Evolutionary conservation across 2,113 vertebrate genomes (phyloP).

Genomic region (Cepphus grylle): DNA sequence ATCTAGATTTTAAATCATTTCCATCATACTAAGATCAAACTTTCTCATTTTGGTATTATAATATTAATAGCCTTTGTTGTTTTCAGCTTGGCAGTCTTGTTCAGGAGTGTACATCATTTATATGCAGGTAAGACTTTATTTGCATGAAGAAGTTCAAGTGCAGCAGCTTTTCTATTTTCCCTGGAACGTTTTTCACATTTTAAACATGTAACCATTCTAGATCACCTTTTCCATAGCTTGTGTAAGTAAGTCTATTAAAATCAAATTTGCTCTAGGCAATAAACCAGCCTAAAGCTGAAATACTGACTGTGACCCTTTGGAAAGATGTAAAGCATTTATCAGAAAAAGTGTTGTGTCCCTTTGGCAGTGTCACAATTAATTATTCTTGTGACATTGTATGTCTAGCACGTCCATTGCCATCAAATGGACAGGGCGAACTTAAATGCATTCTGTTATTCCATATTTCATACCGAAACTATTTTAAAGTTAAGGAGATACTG

Average conservation of each 20-base stretch:
- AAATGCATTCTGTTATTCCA: not conserved
- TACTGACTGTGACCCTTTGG: slow-evolving; percentile 1
- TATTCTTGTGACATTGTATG: not conserved
- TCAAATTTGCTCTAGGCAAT: slow-evolving; percentile 15
- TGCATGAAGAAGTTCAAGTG: slow-evolving; percentile 8
- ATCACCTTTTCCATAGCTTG: slow-evolving; percentile 1
- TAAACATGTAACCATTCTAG: not conserved
- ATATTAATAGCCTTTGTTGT: not conserved
- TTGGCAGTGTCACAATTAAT: slow-evolving; percentile 26
- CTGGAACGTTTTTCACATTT: not conserved
- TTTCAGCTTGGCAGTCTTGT: not conserved
- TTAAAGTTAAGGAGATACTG: not conserved
- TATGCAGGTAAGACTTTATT: slow-evolving; percentile 20
- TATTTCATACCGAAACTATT: not conserved
- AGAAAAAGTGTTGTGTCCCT: not conserved
- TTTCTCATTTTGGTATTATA: not conserved
- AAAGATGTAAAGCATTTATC: not conserved
- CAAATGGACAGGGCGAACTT: not conserved
- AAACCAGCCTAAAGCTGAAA: not conserved
- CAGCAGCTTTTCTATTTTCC: slow-evolving; percentile 21
- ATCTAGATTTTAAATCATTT: slow-evolving; percentile 1
- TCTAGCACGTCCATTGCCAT: not conserved
- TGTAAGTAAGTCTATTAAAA: slow-evolving; percentile 25
- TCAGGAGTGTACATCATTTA: not conserved
- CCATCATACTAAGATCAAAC: not conserved